These are phyloP conservation scores for Cantharis rustica DNA, from an alignment of 2,888 invertebrate species.

Conservation along the genomic window DNA sequence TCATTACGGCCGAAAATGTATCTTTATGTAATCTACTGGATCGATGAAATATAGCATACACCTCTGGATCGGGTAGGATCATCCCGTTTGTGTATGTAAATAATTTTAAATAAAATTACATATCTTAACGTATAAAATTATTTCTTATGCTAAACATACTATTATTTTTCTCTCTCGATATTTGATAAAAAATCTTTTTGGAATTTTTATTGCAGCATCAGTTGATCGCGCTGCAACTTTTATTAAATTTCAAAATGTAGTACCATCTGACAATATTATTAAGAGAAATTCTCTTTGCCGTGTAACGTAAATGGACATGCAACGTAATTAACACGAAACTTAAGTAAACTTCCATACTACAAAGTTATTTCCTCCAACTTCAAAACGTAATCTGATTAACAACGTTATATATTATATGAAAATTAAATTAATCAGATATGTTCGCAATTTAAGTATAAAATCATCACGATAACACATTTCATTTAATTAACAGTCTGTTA, in stretches of 20 bases:
- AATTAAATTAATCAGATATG: slow-evolving; percentile 1
- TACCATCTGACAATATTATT: neutral
- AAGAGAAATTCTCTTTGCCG: neutral
- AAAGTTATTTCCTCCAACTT: slow-evolving; percentile 1
- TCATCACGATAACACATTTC: neutral
- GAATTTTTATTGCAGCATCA: neutral
- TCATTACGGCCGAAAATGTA: no score
- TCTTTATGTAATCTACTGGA: no score
- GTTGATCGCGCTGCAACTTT: neutral
- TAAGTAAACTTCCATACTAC: neutral
- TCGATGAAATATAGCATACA: no score
- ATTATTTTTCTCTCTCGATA: no score
- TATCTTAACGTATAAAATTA: no score
- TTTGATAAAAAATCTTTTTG: no score
- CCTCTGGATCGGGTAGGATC: no score
- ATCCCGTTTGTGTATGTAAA: no score
- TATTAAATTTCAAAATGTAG: neutral
- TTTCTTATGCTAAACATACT: no score
- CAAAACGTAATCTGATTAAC: slow-evolving; percentile 1
- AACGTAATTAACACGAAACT: slow-evolving; percentile 1
- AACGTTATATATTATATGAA: neutral
- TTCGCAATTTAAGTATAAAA: neutral
- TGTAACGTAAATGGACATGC: neutral
- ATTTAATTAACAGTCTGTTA: neutral
- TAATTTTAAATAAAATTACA: no score